Percentiles rank a stretch among this genome's conserved stretches.
Conservation (phyloP, 92 coral and sea anemone genomes). For the Metridium senile region DNA sequence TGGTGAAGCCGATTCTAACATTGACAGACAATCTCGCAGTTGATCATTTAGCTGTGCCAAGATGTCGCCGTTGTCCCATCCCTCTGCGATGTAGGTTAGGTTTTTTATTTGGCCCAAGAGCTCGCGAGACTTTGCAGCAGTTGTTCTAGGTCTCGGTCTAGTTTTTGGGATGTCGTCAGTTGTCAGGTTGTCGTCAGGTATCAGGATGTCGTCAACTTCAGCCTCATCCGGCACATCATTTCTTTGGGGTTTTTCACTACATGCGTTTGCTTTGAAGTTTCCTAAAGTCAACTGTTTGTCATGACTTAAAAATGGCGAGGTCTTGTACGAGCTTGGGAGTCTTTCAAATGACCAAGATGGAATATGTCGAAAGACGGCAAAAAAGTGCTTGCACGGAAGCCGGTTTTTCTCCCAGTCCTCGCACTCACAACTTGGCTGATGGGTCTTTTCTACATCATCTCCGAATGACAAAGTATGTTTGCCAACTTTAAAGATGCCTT, state of each 20-base stretch:
- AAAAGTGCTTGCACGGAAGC: background rate
- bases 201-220: background rate
- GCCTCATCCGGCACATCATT: background rate
- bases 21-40: conserved; percentile 5
- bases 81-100: conserved; percentile 15
- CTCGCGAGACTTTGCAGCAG: conserved; percentile 16
- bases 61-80: conserved; percentile 17
- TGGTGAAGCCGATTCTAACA: background rate
- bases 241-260: background rate
- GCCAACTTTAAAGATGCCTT: background rate
- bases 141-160: conserved; percentile 9
- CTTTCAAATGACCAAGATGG: background rate
- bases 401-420: background rate
- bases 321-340: background rate
- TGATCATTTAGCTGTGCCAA: conserved; percentile 13
- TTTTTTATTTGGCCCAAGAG: conserved; percentile 15
- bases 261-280: background rate
- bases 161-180: conserved; percentile 5
- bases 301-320: background rate
- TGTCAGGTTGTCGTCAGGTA: background rate
- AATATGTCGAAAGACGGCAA: background rate
- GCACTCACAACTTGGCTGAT: background rate
- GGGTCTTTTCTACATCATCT: background rate
- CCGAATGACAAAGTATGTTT: background rate
- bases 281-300: background rate